Evolutionary conservation across 2,113 vertebrate species (phyloP).

Genomic region (Macquaria australasica): DNA sequence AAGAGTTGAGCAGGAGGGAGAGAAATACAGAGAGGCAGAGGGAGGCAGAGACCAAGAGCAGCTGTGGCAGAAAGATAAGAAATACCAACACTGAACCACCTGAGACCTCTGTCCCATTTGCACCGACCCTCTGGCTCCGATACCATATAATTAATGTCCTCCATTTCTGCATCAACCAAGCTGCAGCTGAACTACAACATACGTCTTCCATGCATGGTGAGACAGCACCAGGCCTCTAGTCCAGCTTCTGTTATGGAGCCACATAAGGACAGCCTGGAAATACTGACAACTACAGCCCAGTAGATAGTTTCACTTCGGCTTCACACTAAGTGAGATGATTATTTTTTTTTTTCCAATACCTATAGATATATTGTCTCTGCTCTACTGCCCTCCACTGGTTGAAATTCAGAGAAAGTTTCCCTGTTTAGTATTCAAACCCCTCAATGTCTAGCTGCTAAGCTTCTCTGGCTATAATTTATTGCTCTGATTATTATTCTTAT

Average conservation of each 20-base stretch:
- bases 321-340: neutral
- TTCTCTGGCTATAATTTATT: neutral
- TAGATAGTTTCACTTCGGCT: neutral
- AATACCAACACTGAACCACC: neutral
- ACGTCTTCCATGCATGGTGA: neutral
- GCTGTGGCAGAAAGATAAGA: neutral
- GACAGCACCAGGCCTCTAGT: neutral
- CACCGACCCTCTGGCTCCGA: neutral
- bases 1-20: neutral
- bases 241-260: neutral
- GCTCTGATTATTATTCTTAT: neutral
- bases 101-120: slow-evolving; percentile 12
- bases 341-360: neutral
- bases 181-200: neutral
- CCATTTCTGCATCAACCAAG: neutral
- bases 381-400: slow-evolving; percentile 73
- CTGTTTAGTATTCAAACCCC: neutral
- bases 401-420: neutral
- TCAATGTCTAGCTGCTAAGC: neutral
- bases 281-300: neutral
- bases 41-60: neutral
- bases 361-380: slow-evolving; percentile 2
- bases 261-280: neutral
- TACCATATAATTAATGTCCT: neutral
- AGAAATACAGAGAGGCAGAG: neutral